Evolutionary conservation across 2,797 vertebrate genomes (phyloP).

Genomic region (Characodon lateralis): DNA sequence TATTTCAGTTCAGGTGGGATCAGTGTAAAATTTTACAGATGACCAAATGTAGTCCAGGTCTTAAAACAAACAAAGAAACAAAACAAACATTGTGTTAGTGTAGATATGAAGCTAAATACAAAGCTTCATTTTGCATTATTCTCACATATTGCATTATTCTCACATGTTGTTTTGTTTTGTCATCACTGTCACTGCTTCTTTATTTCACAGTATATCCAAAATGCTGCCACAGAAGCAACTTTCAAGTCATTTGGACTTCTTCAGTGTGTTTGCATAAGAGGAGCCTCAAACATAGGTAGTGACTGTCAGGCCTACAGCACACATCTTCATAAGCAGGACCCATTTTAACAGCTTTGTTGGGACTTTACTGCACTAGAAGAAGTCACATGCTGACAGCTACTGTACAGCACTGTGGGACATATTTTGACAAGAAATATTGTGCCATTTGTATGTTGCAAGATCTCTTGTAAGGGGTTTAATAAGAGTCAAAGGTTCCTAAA

Average conservation of each 20-base stretch:
- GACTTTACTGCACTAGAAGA: neutral
- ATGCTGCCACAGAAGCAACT: neutral
- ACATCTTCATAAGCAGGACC: neutral
- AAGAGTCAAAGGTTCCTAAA: neutral
- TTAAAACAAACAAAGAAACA: neutral
- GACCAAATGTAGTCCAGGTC: no score
- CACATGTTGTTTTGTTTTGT: neutral
- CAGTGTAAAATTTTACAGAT: no score
- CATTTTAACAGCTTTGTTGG: neutral
- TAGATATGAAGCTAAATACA: neutral
- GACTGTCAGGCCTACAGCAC: neutral
- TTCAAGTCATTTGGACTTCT: neutral
- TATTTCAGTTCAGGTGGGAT: no score
- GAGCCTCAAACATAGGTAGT: neutral
- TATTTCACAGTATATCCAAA: neutral
- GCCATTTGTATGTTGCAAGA: neutral
- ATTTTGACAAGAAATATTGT: neutral
- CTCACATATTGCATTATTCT: no score
- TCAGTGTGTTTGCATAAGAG: neutral
- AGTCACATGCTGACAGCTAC: neutral
- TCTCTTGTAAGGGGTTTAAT: neutral
- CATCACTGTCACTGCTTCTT: neutral
- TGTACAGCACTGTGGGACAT: neutral
- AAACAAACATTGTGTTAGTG: neutral
- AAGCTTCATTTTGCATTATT: neutral